Conservation (phyloP, 2,797 vertebrate species). For the Cyprinella venusta region DNA sequence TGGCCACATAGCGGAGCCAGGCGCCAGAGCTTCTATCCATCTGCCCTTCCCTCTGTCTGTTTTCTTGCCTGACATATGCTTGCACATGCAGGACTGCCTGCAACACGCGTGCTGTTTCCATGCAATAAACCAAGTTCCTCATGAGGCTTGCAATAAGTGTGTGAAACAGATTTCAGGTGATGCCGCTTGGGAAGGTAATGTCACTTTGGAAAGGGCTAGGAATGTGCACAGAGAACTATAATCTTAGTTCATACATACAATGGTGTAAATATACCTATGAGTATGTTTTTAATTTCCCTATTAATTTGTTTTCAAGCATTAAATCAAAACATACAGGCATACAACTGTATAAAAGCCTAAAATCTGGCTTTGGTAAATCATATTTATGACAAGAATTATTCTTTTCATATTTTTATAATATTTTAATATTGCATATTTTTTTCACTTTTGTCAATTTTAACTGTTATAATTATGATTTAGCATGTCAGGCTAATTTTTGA, state of each 20-base stretch:
- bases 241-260: background rate
- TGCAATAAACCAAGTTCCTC: slow-evolving; percentile 18
- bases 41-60: slow-evolving; percentile 56
- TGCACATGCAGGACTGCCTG: slow-evolving; percentile 27
- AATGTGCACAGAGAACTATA: slow-evolving; percentile 28
- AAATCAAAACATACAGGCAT: background rate
- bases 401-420: too few species aligned
- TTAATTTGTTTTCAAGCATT: background rate
- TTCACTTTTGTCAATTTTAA: background rate
- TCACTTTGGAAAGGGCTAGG: slow-evolving; percentile 25
- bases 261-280: background rate
- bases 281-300: background rate
- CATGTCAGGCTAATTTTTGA: background rate
- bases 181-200: background rate
- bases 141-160: slow-evolving; percentile 27
- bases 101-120: slow-evolving; percentile 45
- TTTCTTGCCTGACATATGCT: slow-evolving; percentile 63
- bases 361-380: background rate
- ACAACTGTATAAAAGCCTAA: background rate
- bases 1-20: slow-evolving; percentile 67
- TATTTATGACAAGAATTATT: background rate
- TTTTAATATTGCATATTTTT: background rate
- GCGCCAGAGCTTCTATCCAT: slow-evolving; percentile 69
- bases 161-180: slow-evolving; percentile 44
- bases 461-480: background rate